phyloP scores from a whole-genome alignment of 2,888 invertebrate species.

The Campoplex nolae region DNA sequence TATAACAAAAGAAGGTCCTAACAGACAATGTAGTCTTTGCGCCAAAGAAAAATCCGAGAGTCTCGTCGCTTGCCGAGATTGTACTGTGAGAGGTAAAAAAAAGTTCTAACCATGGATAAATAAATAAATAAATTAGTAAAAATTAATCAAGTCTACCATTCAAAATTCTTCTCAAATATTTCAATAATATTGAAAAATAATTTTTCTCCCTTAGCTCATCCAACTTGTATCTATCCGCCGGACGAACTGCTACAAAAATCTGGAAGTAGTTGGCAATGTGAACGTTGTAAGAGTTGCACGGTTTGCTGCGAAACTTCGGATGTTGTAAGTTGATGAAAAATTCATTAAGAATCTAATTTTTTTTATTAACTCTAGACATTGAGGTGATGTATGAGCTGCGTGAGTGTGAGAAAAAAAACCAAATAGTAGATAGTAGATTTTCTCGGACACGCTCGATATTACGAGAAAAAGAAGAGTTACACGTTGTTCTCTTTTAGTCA shows the following conservation, averaged over 20 bases:
- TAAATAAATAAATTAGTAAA: no score
- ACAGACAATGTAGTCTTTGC: constrained; percentile 81
- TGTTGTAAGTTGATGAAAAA: constrained; percentile 86
- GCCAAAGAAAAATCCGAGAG: constrained; percentile 85
- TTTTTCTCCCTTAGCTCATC: constrained; percentile 86
- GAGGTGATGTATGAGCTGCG: no score
- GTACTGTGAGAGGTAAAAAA: constrained; percentile 88
- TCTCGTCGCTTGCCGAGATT: constrained; percentile 90
- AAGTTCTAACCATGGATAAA: background rate
- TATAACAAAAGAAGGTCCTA: constrained; percentile 79
- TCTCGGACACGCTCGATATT: no score
- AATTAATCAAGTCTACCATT: background rate
- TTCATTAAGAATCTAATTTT: background rate
- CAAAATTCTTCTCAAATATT: background rate
- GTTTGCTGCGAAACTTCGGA: constrained; percentile 92
- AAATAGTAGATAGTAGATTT: no score
- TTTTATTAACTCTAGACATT: background rate
- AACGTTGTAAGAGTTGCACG: constrained; percentile 94
- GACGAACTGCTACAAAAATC: constrained; percentile 89
- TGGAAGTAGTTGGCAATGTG: constrained; percentile 94
- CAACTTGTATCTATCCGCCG: constrained; percentile 88
- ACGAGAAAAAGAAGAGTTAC: no score
- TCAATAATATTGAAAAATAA: constrained; percentile 26
- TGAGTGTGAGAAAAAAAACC: no score
- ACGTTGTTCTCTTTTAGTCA: no score